Evolutionary conservation across 2,888 invertebrate genomes (phyloP).

Genomic region (Phyllotreta striolata): DNA sequence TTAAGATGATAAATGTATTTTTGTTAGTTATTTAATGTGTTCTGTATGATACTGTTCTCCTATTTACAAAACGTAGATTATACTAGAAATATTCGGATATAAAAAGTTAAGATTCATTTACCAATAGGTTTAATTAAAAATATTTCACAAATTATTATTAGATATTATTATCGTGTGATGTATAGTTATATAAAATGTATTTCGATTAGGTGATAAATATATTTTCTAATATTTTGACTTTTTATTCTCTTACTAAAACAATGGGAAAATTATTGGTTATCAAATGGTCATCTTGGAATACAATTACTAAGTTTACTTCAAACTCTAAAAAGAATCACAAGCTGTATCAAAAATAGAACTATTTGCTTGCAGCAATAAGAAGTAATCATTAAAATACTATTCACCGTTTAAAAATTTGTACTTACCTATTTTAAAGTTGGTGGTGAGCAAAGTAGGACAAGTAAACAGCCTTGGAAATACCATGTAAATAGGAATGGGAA

Average conservation of each 20-base stretch:
- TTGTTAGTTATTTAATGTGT: no score
- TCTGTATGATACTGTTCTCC: no score
- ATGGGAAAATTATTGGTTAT: conserved; percentile 96
- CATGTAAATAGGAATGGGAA: conserved; percentile 93
- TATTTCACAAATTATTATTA: no score
- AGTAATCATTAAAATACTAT: no score
- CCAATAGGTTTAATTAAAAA: no score
- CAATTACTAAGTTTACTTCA: conserved; percentile 90
- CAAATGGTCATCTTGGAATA: conserved; percentile 92
- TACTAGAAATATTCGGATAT: no score
- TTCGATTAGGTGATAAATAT: conserved; percentile 24
- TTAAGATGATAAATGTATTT: no score
- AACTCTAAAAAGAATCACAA: conserved; percentile 77
- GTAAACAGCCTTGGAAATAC: conserved; percentile 94
- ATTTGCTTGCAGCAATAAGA: no score
- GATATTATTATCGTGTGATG: conserved; percentile 4
- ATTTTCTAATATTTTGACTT: conserved; percentile 25
- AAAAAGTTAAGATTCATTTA: no score
- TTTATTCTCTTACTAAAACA: conserved; percentile 62
- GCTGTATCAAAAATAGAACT: conserved; percentile 45
- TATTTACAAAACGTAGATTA: no score
- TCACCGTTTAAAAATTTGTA: background rate
- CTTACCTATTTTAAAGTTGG: conserved; percentile 94
- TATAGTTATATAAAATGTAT: conserved; percentile 26
- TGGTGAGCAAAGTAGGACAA: conserved; percentile 89